Evolutionary conservation across 2,113 vertebrate species (phyloP), one percentile per base, ranked within the genome.

Genomic region (Callorhinus ursinus): DNA sequence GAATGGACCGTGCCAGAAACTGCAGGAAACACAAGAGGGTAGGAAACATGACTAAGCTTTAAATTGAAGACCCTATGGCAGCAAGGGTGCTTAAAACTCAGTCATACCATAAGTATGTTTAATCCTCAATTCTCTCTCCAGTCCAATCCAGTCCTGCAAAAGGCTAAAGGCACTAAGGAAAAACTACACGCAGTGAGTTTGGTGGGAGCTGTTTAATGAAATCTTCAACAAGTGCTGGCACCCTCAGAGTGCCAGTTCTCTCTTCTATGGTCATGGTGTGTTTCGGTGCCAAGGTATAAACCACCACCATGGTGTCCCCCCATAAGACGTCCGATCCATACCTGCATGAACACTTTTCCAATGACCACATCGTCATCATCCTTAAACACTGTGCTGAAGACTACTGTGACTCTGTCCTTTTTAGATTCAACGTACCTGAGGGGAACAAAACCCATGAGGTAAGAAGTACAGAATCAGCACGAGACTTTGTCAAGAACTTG

Each of bases 311-410:
- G 7, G 46, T n/a, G 2, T 7, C 19, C 14, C 63, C 63, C 39
- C 72, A 33, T 7, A 61, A n/a, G 69, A 77, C 19, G 31, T 53
- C 33, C 63, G 14, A 46, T 96, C 93, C 98, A 31, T 98, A 99
- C 99, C 99, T 99, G 99, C 99, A 99, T 99, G 97, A 99, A 99
- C 95, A 99, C 99, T 98, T 99, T 99, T 91, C 99, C 99, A 0
- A 99, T 99, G 98, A 99, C 99, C 97, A 99, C 99, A 0, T 99
- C 99, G 0, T 99, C 99, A 0, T 99, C 99, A 19, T 99, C 99
- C 98, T 99, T 99, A 98, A 99, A 99, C 96, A 99, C 99, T 0
- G 99, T 99, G 99, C 99, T 99, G 99, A 99, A 99, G 93, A 99
- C 99, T 93, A 99, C 99, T 0, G 99, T 99, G 97, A 99, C 99